phyloP scores from a whole-genome alignment of 2,888 invertebrate species.

The Melieria crassipennis region DNA sequence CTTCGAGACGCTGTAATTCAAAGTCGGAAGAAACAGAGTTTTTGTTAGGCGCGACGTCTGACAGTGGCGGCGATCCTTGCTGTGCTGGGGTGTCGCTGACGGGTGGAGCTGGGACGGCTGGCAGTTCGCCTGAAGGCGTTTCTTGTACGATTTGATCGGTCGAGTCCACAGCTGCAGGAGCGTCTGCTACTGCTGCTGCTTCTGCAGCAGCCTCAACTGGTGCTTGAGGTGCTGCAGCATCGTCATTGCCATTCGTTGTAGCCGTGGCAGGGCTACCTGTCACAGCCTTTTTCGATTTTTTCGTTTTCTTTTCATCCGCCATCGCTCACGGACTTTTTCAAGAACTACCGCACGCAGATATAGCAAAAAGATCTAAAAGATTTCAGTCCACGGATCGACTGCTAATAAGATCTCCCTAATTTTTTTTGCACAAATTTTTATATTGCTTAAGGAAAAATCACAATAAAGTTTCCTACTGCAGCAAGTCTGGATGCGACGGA shows the following conservation, averaged over 20 bases:
- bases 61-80: constrained; percentile 34
- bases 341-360: too few species aligned
- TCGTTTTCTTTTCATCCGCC: constrained; percentile 62
- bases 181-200: constrained; percentile 36
- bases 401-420: too few species aligned
- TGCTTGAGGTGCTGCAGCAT: constrained; percentile 39
- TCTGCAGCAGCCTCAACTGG: constrained; percentile 32
- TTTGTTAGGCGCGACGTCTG: constrained; percentile 31
- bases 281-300: constrained; percentile 59
- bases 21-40: constrained; percentile 48
- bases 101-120: constrained; percentile 28
- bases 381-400: too few species aligned
- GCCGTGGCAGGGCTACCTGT: constrained; percentile 34
- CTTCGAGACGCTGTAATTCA: constrained; percentile 89
- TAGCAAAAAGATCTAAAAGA: too few species aligned
- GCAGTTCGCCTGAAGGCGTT: constrained; percentile 19
- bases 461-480: neutral
- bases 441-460: neutral
- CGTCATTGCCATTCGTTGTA: constrained; percentile 37
- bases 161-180: constrained; percentile 23
- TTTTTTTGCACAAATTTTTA: too few species aligned
- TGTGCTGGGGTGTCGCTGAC: constrained; percentile 37
- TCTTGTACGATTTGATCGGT: constrained; percentile 23
- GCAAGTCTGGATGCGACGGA: neutral
- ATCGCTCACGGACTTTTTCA: constrained; percentile 35